These are phyloP conservation scores for Dioctria linearis DNA, from an alignment of 2,888 invertebrate species.

Conservation along the genomic window DNA sequence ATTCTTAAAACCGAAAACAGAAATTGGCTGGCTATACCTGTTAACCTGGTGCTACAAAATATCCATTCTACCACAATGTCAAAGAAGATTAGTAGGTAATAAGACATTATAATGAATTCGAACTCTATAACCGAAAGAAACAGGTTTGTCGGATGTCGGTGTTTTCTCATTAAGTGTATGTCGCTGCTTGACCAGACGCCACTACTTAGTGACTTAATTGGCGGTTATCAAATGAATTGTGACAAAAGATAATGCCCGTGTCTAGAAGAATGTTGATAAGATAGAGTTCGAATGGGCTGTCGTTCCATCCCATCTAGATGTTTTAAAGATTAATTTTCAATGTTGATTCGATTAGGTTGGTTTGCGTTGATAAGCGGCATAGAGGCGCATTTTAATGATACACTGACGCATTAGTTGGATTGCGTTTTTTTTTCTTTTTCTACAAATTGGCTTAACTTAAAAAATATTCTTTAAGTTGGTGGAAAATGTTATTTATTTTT, in stretches of 20 bases:
- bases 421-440: too few species aligned
- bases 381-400: too few species aligned
- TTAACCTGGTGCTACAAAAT: too few species aligned
- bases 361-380: neutral
- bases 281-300: neutral
- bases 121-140: constrained; percentile 16
- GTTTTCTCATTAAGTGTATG: constrained; percentile 28
- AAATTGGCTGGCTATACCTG: too few species aligned
- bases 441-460: too few species aligned
- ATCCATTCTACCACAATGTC: too few species aligned
- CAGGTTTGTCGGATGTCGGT: constrained; percentile 6
- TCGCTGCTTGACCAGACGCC: constrained; percentile 37
- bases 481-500: too few species aligned
- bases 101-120: constrained; percentile 7
- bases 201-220: neutral
- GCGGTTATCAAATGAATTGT: constrained; percentile 36
- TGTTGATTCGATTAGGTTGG: constrained; percentile 29
- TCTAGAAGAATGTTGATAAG: constrained; percentile 8
- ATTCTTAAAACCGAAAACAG: too few species aligned
- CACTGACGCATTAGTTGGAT: too few species aligned
- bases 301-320: neutral
- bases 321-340: constrained; percentile 38
- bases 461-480: too few species aligned
- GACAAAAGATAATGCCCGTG: constrained; percentile 21
- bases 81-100: neutral